phyloP scores from a whole-genome alignment of 2,113 vertebrate genomes.

The Microtus oregoni region DNA sequence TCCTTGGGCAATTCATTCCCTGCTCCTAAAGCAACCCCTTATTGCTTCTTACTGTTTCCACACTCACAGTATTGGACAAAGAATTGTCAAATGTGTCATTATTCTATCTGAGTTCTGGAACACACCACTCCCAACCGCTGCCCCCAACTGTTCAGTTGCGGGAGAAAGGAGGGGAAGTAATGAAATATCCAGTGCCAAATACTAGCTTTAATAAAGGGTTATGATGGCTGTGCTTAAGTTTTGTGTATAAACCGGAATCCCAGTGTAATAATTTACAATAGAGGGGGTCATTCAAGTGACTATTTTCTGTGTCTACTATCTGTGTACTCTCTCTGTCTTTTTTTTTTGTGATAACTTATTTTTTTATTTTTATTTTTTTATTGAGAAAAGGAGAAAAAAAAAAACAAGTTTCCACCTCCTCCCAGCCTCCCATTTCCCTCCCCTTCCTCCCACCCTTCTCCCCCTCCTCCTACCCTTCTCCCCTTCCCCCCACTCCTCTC shows the following conservation, averaged over 20 bases:
- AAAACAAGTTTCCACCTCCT: too few relatives aligned
- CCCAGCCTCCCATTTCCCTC: too few relatives aligned
- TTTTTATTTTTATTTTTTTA: too few relatives aligned
- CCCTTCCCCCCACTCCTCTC: too few relatives aligned
- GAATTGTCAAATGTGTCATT: not conserved
- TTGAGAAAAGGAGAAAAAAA: too few relatives aligned
- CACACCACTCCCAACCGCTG: not conserved
- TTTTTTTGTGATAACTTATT: too few relatives aligned
- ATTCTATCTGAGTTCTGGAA: not conserved
- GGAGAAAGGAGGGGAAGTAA: not conserved
- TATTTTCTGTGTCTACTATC: slow-evolving; percentile 50
- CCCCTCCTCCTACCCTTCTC: too few relatives aligned
- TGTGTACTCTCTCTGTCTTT: not conserved
- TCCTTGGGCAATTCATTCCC: not conserved
- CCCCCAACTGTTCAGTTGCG: not conserved
- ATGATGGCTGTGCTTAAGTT: not conserved
- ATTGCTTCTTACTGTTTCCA: not conserved
- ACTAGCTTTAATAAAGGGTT: slow-evolving; percentile 23
- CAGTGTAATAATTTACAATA: not conserved
- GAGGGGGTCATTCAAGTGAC: not conserved
- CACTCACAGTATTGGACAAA: not conserved
- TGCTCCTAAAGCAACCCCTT: not conserved
- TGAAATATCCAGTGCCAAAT: not conserved
- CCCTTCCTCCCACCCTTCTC: too few relatives aligned
- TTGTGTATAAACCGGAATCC: not conserved